Evolutionary conservation across 2,888 invertebrate genomes (phyloP), one percentile per base, ranked within the genome.

Genomic region (Nomada goodeniana): DNA sequence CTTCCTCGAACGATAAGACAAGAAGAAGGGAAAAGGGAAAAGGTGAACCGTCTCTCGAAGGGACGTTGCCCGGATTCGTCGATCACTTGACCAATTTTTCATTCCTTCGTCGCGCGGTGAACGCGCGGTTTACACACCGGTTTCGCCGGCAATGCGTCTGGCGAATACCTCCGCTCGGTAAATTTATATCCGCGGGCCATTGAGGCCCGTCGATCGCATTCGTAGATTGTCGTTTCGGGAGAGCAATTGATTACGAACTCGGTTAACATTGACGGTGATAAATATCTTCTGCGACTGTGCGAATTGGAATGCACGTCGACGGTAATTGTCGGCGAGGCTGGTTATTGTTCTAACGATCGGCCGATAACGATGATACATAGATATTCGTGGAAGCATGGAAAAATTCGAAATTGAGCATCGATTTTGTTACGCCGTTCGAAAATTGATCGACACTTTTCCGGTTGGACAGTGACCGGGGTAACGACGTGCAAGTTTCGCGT

Each of bases 11-110:
- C n/a, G 47, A 44, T 50, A 36, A 36, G 5, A 36, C 1, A 23
- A 23, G 23, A 36, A 36, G 36, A 7, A 1, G 36, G 7, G 0
- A 7, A 36, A 36, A 36, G 5, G 15, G 15, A 9, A 52, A 15
- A n/a, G 44, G 29, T 55, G 65, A 53, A 26, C 60, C 11, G 44
- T n/a, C 23, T 42, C 70, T 72, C 57, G 63, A 72, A 47, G 57
- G 42, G 76, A 73, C 80, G 77, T 80, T 59, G 73, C 69, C 52
- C 76, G 69, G 55, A 76, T 76, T 82, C 79, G 75, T 71, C 64
- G 69, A 15, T 60, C 36, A 67, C n/a, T 18, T 44, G n/a, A 13
- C 10, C 26, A 7, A 44, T 53, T 42, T 57, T 69, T 23, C 18
- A 50, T 80, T 29, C 23, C 44, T 61, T 61, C 55, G 63, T 63